Conservation (phyloP, 2,113 vertebrate species). For the Triplophysa rosa region DNA sequence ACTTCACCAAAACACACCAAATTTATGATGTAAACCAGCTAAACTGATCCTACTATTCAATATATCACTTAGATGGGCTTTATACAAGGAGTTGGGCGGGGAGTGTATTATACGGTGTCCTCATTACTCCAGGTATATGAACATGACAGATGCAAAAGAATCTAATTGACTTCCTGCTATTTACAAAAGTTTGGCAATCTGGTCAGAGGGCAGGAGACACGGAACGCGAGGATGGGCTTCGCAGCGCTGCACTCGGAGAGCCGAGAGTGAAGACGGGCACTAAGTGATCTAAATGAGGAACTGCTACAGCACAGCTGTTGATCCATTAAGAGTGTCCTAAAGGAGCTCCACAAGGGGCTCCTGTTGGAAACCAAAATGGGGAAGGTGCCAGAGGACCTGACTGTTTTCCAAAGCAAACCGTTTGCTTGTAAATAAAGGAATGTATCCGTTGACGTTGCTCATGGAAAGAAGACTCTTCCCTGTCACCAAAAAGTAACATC, state of each 20-base stretch:
- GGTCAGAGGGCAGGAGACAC: slow-evolving; percentile 61
- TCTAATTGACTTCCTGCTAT: slow-evolving; percentile 65
- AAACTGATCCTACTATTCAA: not conserved
- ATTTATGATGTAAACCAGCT: not conserved
- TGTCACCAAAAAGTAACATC: too few species aligned
- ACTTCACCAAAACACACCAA: not conserved
- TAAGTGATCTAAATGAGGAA: slow-evolving; percentile 76
- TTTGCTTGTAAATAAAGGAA: slow-evolving; percentile 12
- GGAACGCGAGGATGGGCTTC: slow-evolving; percentile 1
- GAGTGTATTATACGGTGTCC: slow-evolving; percentile 18
- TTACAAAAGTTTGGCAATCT: slow-evolving; percentile 69
- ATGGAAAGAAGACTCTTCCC: not conserved
- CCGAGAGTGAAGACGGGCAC: slow-evolving; percentile 1
- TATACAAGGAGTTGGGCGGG: not conserved
- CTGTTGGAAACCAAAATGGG: slow-evolving; percentile 51
- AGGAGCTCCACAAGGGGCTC: slow-evolving; percentile 62
- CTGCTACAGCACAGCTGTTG: slow-evolving; percentile 71
- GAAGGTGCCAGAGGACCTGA: slow-evolving; percentile 55
- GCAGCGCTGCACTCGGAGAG: not conserved
- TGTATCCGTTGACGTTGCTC: not conserved
- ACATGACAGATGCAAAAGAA: slow-evolving; percentile 50
- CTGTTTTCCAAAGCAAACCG: slow-evolving; percentile 3
- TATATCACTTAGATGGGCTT: not conserved
- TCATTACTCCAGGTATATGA: slow-evolving; percentile 41
- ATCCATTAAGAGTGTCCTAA: slow-evolving; percentile 68